A percentile compares a stretch with the other conserved stretches of the same genome.
Conservation (phyloP, 2,888 invertebrate species). For the Drosophila melanosoma region DNA sequence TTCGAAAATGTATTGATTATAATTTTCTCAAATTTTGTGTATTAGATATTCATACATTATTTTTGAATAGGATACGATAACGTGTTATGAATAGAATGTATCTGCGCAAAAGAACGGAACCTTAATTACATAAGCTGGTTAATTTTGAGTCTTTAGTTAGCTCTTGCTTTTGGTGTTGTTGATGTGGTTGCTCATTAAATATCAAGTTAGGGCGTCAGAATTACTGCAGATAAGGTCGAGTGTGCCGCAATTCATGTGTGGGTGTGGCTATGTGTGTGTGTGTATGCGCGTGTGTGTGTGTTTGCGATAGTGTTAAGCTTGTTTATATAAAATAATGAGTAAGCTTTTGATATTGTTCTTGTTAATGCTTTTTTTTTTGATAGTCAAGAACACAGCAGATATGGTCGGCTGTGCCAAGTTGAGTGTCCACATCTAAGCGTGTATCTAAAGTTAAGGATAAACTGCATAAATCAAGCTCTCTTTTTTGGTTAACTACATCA, state of each 20-base stretch:
- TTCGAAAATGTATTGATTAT: constrained; percentile 58
- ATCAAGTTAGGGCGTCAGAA: background rate
- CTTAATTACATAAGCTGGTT: constrained; percentile 36
- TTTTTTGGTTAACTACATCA: constrained; percentile 1
- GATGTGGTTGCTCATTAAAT: background rate
- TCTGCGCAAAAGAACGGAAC: constrained; percentile 42
- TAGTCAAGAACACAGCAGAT: background rate
- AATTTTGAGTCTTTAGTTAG: constrained; percentile 17
- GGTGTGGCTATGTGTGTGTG: background rate
- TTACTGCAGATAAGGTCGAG: background rate
- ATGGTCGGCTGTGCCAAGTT: background rate
- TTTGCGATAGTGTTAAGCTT: background rate
- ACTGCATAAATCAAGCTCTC: background rate
- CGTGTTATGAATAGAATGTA: constrained; percentile 17
- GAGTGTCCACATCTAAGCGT: constrained; percentile 9
- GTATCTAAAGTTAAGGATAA: background rate
- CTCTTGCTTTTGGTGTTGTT: background rate
- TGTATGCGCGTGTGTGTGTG: background rate
- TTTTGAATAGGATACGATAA: constrained; percentile 25
- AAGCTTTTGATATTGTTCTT: background rate
- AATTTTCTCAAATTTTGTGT: constrained; percentile 19
- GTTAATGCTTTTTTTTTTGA: background rate
- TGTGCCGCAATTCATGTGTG: background rate
- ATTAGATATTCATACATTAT: constrained; percentile 11
- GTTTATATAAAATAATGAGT: background rate